phyloP scores from a whole-genome alignment of 1,140 invertebrate species.

The Thalassaphorura encarpata region DNA sequence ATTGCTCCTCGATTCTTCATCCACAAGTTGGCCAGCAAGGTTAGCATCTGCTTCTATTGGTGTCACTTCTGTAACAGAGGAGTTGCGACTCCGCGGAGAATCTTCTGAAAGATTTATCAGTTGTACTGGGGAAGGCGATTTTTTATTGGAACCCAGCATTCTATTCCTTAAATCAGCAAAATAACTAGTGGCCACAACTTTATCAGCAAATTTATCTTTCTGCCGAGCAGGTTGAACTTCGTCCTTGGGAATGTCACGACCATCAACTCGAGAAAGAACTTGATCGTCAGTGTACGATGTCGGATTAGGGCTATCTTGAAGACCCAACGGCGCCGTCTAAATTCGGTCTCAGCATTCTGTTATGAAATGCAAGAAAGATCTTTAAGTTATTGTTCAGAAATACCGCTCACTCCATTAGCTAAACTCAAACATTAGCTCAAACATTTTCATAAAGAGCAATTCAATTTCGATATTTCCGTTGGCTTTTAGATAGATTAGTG shows the following conservation, averaged over 20 bases:
- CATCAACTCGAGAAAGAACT: not conserved
- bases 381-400: not conserved
- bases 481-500: too few species aligned
- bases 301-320: not conserved
- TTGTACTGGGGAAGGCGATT: conserved; percentile 18
- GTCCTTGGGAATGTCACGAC: too few species aligned
- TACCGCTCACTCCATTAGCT: too few species aligned
- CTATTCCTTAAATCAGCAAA: conserved; percentile 80
- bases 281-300: not conserved
- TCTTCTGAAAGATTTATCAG: conserved; percentile 14
- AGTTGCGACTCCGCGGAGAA: too few species aligned
- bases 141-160: conserved; percentile 38
- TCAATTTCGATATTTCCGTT: too few species aligned
- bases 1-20: conserved; percentile 1
- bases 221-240: not conserved
- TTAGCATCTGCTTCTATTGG: not conserved
- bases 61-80: too few species aligned
- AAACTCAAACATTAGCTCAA: too few species aligned
- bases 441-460: too few species aligned
- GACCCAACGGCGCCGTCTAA: not conserved
- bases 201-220: conserved; percentile 39
- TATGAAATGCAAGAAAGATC: not conserved
- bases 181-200: conserved; percentile 70
- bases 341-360: not conserved
- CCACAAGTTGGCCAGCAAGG: not conserved